A percentile compares a stretch with the other conserved stretches of the same genome.
Evolutionary conservation across 2,113 vertebrate genomes (phyloP).

Genomic region (Hippocampus zosterae): DNA sequence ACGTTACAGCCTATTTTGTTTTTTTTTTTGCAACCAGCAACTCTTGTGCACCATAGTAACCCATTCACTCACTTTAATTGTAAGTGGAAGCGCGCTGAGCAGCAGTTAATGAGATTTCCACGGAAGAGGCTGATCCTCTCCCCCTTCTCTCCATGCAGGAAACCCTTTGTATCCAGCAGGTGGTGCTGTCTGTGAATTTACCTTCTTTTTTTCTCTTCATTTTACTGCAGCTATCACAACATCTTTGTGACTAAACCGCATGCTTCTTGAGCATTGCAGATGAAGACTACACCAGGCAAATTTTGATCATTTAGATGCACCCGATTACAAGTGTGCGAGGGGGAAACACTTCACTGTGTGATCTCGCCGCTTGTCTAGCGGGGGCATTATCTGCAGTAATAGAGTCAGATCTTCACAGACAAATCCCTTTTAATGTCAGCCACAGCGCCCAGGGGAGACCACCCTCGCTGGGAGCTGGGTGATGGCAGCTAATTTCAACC

Average conservation of each 20-base stretch:
- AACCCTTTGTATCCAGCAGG: constrained; percentile 57
- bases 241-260: constrained; percentile 3
- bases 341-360: constrained; percentile 45
- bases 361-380: constrained; percentile 53
- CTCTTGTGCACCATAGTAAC: not conserved
- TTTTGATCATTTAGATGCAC: constrained; percentile 54
- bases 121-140: constrained; percentile 1
- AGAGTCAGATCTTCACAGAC: constrained; percentile 64
- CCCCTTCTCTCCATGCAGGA: not conserved
- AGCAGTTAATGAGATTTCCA: constrained; percentile 24
- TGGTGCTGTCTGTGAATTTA: constrained; percentile 69
- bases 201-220: constrained; percentile 7
- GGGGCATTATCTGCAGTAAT: constrained; percentile 64
- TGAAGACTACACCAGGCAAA: constrained; percentile 29
- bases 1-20: not conserved
- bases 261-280: constrained; percentile 5
- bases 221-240: constrained; percentile 1
- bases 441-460: constrained; percentile 65
- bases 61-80: constrained; percentile 19
- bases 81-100: constrained; percentile 7
- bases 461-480: constrained; percentile 67
- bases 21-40: not conserved
- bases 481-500: constrained; percentile 70
- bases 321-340: constrained; percentile 54
- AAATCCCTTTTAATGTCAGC: constrained; percentile 66